Conservation (phyloP, 2,888 invertebrate genomes). For the Saturnia japonica region DNA sequence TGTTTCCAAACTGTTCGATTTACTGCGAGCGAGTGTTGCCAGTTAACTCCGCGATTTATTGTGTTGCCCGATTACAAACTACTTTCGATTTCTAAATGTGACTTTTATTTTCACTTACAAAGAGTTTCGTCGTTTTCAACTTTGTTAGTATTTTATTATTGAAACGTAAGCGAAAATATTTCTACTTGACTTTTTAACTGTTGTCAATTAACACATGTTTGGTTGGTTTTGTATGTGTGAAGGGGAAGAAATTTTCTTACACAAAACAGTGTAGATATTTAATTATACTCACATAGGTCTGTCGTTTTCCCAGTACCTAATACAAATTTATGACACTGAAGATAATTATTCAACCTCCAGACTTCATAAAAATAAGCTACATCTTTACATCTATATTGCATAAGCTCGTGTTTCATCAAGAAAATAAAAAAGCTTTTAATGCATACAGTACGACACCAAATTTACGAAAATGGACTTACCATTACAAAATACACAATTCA, state of each 20-base stretch:
- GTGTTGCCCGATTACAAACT: conserved; percentile 35
- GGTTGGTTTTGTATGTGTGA: neutral
- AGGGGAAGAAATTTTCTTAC: neutral
- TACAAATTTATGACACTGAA: too few relatives aligned
- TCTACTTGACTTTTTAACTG: conserved; percentile 25
- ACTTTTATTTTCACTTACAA: conserved; percentile 32
- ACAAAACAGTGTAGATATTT: too few relatives aligned
- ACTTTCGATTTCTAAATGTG: conserved; percentile 39
- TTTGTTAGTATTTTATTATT: conserved; percentile 7
- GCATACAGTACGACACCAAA: too few relatives aligned
- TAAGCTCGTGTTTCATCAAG: too few relatives aligned
- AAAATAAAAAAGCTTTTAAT: too few relatives aligned
- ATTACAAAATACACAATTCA: too few relatives aligned
- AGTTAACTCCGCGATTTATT: conserved; percentile 30
- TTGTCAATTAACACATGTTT: neutral
- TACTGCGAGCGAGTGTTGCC: conserved; percentile 42
- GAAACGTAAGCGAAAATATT: neutral
- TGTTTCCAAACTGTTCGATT: conserved; percentile 53
- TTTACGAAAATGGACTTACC: too few relatives aligned
- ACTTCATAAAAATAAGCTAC: too few relatives aligned
- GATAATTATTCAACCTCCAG: too few relatives aligned
- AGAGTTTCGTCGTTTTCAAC: neutral
- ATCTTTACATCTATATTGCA: too few relatives aligned
- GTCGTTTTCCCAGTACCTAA: too few relatives aligned
- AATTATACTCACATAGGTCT: neutral